Conservation (phyloP, 2,888 invertebrate genomes). For the Cheilosia vernalis region DNA sequence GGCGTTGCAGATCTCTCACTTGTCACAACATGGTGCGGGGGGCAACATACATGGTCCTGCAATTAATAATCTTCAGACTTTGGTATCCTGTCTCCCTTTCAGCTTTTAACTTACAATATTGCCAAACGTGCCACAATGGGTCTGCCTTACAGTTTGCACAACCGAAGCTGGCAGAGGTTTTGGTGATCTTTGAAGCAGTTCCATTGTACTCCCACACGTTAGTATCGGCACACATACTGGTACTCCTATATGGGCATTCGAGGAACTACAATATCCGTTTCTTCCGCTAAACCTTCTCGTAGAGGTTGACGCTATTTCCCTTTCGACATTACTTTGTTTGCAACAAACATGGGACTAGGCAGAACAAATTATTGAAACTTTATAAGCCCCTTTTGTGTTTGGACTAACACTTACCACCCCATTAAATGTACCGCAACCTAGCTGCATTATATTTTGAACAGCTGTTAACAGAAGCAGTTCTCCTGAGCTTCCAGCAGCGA, state of each 20-base stretch:
- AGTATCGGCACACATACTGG: conserved; percentile 4
- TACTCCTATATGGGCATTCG: background rate
- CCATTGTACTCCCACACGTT: background rate
- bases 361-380: background rate
- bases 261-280: too few relatives aligned
- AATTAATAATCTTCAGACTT: background rate
- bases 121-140: conserved; percentile 12
- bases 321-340: background rate
- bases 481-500: too few relatives aligned
- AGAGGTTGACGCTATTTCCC: background rate
- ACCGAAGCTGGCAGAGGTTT: background rate
- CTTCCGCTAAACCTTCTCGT: too few relatives aligned
- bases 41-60: background rate
- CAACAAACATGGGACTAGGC: background rate
- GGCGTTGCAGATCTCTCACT: background rate
- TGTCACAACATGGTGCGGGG: background rate
- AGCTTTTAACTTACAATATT: background rate
- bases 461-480: too few relatives aligned
- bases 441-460: background rate
- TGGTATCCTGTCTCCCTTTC: background rate
- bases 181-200: background rate
- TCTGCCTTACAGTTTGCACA: background rate
- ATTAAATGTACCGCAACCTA: background rate
- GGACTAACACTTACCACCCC: background rate
- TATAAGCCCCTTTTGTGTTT: background rate